Conservation (phyloP, 2,113 vertebrate genomes). For the Mustelus asterias region DNA sequence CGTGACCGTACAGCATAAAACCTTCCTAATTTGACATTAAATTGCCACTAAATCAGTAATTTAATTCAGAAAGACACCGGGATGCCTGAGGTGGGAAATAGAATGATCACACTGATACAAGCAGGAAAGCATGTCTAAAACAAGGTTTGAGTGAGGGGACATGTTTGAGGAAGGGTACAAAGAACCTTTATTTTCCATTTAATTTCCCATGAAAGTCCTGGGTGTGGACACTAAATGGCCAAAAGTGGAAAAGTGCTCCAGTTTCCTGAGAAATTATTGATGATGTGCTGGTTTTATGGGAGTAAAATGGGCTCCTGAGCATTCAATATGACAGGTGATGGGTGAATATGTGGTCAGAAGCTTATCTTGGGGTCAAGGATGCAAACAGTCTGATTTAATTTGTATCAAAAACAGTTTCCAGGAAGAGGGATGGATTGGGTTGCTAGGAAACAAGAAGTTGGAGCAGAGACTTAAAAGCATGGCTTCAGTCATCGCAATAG, state of each 20-base stretch:
- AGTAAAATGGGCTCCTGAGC: neutral
- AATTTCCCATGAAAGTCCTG: neutral
- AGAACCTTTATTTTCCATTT: neutral
- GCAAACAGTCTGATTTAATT: too few species aligned
- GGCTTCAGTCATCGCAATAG: too few species aligned
- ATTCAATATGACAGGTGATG: neutral
- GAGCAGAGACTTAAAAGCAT: too few species aligned
- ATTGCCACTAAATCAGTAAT: neutral
- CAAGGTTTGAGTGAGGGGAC: neutral
- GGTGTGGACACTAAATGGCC: neutral
- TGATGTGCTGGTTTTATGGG: neutral
- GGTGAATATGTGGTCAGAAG: too few species aligned
- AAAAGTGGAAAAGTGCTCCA: neutral
- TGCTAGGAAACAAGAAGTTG: too few species aligned
- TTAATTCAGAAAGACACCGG: neutral
- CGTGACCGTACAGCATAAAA: neutral
- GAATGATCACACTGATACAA: neutral
- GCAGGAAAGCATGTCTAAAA: neutral
- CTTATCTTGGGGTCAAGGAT: too few species aligned
- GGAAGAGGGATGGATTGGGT: too few species aligned
- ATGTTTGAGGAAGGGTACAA: neutral
- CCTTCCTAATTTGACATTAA: neutral
- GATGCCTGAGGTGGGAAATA: neutral
- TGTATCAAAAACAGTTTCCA: too few species aligned
- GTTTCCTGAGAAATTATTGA: neutral